These are phyloP conservation scores for Camponotus vicinus DNA, from an alignment of 1,140 invertebrate species.

Conservation along the genomic window DNA sequence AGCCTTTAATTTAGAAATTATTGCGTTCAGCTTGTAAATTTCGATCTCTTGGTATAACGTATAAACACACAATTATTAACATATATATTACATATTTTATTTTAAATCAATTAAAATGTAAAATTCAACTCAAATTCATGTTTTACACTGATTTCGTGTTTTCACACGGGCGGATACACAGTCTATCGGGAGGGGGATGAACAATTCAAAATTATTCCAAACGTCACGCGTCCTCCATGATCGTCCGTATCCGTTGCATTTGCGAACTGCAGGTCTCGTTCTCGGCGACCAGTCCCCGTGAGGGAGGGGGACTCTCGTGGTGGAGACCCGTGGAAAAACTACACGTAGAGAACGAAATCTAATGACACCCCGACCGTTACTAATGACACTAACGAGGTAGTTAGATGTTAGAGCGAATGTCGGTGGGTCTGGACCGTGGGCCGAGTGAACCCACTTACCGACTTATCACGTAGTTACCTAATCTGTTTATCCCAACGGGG, in stretches of 20 bases:
- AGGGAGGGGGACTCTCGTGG: background rate
- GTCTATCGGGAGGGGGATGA: background rate
- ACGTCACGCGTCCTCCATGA: constrained; percentile 40
- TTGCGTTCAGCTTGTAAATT: background rate
- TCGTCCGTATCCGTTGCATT: constrained; percentile 53
- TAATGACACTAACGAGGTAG: constrained; percentile 86
- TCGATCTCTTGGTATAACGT: background rate
- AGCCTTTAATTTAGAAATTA: background rate
- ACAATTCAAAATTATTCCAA: constrained; percentile 50
- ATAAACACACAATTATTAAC: background rate
- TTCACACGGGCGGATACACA: background rate
- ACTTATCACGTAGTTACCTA: constrained; percentile 87
- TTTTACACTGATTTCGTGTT: background rate
- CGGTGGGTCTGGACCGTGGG: constrained; percentile 80
- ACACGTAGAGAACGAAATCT: constrained; percentile 84
- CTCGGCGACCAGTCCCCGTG: background rate
- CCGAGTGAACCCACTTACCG: constrained; percentile 86
- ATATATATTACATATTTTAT: background rate
- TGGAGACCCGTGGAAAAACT: constrained; percentile 80
- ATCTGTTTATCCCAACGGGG: constrained; percentile 86
- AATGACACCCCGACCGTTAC: constrained; percentile 86
- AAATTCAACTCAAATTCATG: background rate
- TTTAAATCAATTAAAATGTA: background rate
- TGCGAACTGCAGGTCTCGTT: constrained; percentile 27
- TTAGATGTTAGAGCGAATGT: constrained; percentile 85